phyloP scores from a whole-genome alignment of 1,140 invertebrate genomes.

The Melanaphis sacchari region DNA sequence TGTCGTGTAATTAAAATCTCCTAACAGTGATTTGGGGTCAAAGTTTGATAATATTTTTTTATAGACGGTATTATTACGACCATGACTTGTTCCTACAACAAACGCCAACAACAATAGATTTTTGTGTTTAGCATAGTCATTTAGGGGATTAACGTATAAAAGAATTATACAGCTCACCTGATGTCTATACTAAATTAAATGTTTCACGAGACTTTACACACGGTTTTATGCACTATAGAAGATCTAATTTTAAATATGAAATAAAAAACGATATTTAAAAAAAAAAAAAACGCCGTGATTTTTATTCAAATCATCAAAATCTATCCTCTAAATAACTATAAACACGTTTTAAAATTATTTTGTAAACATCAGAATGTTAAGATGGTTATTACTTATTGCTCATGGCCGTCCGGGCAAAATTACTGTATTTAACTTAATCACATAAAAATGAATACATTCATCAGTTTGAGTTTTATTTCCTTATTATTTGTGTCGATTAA shows the following conservation, averaged over 20 bases:
- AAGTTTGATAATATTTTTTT: background rate
- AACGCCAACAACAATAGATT: constrained; percentile 6
- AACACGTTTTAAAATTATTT: background rate
- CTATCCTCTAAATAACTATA: background rate
- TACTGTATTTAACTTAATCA: background rate
- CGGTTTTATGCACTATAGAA: background rate
- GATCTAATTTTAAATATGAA: background rate
- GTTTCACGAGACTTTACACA: background rate
- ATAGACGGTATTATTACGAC: background rate
- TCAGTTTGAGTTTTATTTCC: background rate
- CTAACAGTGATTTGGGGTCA: background rate
- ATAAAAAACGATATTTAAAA: background rate
- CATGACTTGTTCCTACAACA: background rate
- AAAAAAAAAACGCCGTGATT: background rate
- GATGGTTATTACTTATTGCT: background rate
- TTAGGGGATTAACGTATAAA: constrained; percentile 11
- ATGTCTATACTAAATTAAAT: background rate
- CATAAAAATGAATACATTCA: background rate
- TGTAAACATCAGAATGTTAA: background rate
- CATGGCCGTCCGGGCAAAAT: background rate
- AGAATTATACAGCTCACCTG: background rate
- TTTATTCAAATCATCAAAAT: background rate
- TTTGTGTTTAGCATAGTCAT: background rate
- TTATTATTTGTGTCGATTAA: background rate
- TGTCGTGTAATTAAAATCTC: background rate